These are phyloP conservation scores for Dolomedes plantarius DNA, from an alignment of 2,888 invertebrate species.

Conservation along the genomic window DNA sequence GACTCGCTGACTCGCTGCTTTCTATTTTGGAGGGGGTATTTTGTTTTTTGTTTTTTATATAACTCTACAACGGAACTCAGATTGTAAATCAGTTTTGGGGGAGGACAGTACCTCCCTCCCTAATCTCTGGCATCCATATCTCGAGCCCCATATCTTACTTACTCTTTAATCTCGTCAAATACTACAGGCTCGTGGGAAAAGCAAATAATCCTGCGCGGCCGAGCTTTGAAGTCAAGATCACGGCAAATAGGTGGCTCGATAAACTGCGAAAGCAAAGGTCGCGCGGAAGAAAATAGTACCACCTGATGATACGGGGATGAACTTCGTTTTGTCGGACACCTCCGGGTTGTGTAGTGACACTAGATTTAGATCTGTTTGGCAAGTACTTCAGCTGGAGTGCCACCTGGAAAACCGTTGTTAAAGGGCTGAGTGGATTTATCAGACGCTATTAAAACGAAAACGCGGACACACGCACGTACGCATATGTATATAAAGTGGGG, in stretches of 20 bases:
- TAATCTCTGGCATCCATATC: neutral
- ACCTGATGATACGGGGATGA: neutral
- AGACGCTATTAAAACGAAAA: too few species aligned
- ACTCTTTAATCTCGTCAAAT: neutral
- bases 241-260: conserved; percentile 33
- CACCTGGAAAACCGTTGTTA: neutral
- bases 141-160: neutral
- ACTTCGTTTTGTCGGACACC: neutral
- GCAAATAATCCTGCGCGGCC: conserved; percentile 37
- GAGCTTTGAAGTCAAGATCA: conserved; percentile 38
- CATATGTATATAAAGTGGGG: too few species aligned
- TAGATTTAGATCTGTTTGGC: neutral
- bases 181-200: conserved; percentile 48
- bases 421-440: neutral
- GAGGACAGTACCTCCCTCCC: too few species aligned
- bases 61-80: too few species aligned
- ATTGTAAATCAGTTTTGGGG: too few species aligned
- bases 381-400: neutral
- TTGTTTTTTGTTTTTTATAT: too few species aligned
- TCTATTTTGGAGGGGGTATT: too few species aligned
- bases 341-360: neutral
- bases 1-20: too few species aligned
- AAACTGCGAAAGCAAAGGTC: conserved; percentile 31
- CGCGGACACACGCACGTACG: too few species aligned
- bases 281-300: neutral